A percentile compares a stretch with the other conserved stretches of the same genome.
Evolutionary conservation across 2,888 invertebrate species (phyloP).

Genomic region (Apamea sordens): DNA sequence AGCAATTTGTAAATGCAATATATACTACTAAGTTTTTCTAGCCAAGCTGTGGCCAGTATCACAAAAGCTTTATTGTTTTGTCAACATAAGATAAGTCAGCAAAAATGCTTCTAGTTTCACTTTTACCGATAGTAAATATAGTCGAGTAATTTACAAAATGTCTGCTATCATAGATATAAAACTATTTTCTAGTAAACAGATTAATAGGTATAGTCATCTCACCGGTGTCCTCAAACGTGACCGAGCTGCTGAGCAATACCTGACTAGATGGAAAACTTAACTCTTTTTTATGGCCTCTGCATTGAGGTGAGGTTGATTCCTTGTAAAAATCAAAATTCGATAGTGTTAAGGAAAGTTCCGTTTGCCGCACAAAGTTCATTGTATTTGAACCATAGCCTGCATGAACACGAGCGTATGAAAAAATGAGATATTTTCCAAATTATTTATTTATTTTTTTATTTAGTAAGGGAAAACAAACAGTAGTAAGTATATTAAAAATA

Average conservation of each 20-base stretch:
- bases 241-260: slow-evolving; percentile 3
- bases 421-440: neutral
- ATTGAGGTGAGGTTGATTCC: neutral
- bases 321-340: neutral
- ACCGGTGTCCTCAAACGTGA: slow-evolving; percentile 39
- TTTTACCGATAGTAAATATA: neutral
- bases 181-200: neutral
- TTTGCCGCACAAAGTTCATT: neutral
- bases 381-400: neutral
- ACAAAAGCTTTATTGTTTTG: neutral
- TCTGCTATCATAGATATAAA: neutral
- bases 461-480: no score
- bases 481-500: no score
- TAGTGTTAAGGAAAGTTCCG: neutral
- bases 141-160: neutral
- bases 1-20: neutral
- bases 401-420: neutral
- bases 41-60: neutral
- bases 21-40: neutral
- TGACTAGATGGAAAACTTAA: slow-evolving; percentile 14
- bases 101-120: neutral
- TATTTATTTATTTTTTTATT: no score
- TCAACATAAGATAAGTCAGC: neutral
- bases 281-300: neutral
- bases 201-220: neutral